Evolutionary conservation across 2,113 vertebrate species (phyloP).

Genomic region (Protomyctophum bolini): DNA sequence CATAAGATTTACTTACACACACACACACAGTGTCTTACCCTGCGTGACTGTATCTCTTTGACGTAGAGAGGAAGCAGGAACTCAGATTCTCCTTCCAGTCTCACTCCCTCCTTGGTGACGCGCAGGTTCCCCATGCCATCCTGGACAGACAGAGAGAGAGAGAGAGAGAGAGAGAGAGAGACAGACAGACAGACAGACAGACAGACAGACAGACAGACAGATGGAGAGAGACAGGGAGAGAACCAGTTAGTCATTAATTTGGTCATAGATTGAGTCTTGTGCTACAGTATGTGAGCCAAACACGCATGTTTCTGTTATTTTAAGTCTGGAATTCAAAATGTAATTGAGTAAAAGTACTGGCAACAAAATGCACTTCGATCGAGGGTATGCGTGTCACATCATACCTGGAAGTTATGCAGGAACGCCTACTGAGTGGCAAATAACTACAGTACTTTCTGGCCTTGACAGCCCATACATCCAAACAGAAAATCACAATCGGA

Average conservation of each 20-base stretch:
- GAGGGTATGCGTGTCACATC: no score
- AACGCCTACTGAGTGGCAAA: no score
- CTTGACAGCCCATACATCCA: no score
- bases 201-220: background rate
- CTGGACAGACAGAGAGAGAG: slow-evolving; percentile 67
- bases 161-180: background rate
- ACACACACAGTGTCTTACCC: slow-evolving; percentile 81
- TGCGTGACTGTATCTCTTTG: slow-evolving; percentile 95
- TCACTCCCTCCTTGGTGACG: slow-evolving; percentile 92
- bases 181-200: background rate
- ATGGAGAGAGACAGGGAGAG: background rate
- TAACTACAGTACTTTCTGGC: no score
- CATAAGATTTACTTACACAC: background rate
- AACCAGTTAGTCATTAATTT: background rate
- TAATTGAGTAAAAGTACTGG: no score
- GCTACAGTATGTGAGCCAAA: no score
- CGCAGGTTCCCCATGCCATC: slow-evolving; percentile 96
- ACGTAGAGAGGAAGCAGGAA: slow-evolving; percentile 95
- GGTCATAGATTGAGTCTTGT: no score
- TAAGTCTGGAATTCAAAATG: no score
- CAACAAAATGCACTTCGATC: no score
- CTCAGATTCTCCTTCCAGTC: slow-evolving; percentile 94
- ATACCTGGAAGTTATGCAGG: no score
- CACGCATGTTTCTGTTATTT: no score
- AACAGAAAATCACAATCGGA: no score